A percentile compares a stretch with the other conserved stretches of the same genome.
These are phyloP conservation scores for Gobio occitaniae DNA, from an alignment of 2,797 vertebrate species.

Conservation along the genomic window DNA sequence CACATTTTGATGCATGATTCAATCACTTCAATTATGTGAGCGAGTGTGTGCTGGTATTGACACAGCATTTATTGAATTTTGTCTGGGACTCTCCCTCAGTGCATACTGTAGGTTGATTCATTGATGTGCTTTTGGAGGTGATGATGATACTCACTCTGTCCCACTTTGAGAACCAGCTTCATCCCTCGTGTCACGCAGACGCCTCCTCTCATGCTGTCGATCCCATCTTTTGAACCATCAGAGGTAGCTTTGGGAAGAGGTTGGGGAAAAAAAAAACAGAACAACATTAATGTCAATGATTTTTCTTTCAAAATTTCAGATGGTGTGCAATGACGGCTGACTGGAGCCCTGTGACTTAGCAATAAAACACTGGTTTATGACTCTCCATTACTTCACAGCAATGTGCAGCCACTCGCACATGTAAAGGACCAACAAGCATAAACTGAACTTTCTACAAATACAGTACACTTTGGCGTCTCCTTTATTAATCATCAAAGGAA, in stretches of 20 bases:
- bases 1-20: not conserved
- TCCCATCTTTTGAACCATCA: constrained; percentile 78
- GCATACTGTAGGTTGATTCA: not conserved
- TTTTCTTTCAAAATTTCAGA: not conserved
- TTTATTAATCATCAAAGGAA: not conserved
- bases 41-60: not conserved
- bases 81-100: not conserved
- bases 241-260: constrained; percentile 74
- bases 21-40: not conserved
- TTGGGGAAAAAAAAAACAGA: not conserved
- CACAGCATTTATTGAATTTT: not conserved
- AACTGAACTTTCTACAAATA: not conserved
- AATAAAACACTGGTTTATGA: constrained; percentile 12
- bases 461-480: not conserved
- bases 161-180: constrained; percentile 83
- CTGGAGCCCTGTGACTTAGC: not conserved
- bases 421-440: not conserved
- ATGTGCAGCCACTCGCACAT: not conserved
- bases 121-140: not conserved
- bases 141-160: constrained; percentile 78
- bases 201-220: constrained; percentile 80
- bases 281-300: constrained; percentile 2
- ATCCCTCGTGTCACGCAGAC: constrained; percentile 81
- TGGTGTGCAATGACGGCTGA: not conserved
- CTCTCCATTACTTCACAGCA: not conserved